A percentile compares a stretch with the other conserved stretches of the same genome.
phyloP scores from a whole-genome alignment of 2,113 vertebrate genomes.

The Gymnocephalus cernua region DNA sequence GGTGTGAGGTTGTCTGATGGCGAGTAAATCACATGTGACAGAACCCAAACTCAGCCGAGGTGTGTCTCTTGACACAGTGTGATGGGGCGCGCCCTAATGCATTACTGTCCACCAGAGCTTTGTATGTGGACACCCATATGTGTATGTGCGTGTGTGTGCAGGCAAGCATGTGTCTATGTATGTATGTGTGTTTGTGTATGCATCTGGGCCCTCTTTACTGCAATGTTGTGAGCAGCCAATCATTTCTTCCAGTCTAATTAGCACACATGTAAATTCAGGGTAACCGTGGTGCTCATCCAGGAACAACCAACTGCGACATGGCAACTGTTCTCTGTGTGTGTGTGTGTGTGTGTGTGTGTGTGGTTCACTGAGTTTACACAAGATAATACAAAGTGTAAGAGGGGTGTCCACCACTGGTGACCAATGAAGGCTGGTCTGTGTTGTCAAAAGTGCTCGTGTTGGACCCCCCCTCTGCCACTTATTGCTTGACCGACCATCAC shows the following conservation, averaged over 20 bases:
- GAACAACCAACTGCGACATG: constrained; percentile 66
- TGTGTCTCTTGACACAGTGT: constrained; percentile 75
- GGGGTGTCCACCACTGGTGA: constrained; percentile 49
- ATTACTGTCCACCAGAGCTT: constrained; percentile 74
- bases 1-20: constrained; percentile 58
- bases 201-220: constrained; percentile 76
- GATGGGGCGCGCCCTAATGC: constrained; percentile 76
- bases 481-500: constrained; percentile 27
- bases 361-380: constrained; percentile 39
- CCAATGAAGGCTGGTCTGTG: constrained; percentile 39
- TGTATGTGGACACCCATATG: constrained; percentile 55
- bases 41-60: constrained; percentile 69
- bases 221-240: constrained; percentile 81
- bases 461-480: constrained; percentile 24
- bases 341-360: constrained; percentile 30
- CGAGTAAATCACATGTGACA: constrained; percentile 78
- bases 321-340: constrained; percentile 43
- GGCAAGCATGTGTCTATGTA: constrained; percentile 19
- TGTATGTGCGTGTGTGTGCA: constrained; percentile 10
- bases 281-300: constrained; percentile 61
- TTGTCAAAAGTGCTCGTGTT: constrained; percentile 13
- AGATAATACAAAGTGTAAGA: constrained; percentile 43
- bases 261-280: constrained; percentile 78
- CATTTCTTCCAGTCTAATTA: constrained; percentile 85
- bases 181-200: constrained; percentile 29